Evolutionary conservation across 2,113 vertebrate genomes (phyloP), one percentile per base, ranked within the genome.

Genomic region (Zingel zingel): DNA sequence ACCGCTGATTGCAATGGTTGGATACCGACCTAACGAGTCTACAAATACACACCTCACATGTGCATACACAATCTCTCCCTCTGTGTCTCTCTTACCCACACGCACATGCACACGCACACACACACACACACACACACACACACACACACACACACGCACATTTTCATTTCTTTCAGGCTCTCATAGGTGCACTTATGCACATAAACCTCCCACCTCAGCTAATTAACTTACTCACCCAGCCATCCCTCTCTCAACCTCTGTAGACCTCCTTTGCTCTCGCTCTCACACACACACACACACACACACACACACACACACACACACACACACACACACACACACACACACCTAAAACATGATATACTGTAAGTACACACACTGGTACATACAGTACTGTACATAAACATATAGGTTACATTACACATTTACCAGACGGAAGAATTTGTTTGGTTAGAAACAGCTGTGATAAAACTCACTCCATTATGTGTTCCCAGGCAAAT

Each of bases 1-100:
- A 90, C 90, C 25, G 87, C 93, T 94, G 93, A 94, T 92, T 92
- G 91, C 86, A 51, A 79, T 86, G 90, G 90, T 85, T 91, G 91
- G 91, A 91, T 89, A 87, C 86, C 90, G 3, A 91, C 76, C 83
- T 92, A 91, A 93, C 81, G 88, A 94, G 89, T 83, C 69, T 59
- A 71, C 63, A 89, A 65, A 85, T 53, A 80, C 67, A 81, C 79
- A 65, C 70, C 56, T 36, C 63, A 79, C 77, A 59, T 53, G 57
- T 9, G 18, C 27, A 54, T 7, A 0, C 62, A 74, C 67, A 59
- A 66, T 25, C 21, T 53, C 3, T 33, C 27, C 18, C 39, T 48
- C 51, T 23, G 59, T 47, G 36, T 15, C 25, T 30, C 65, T 81
- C 68, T 50, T 39, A 39, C 50, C 5, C 53, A 69, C 65, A 57